Evolutionary conservation across 37 sponge, comb jelly and placozoan species (phyloP).

Genomic region (Aplysina aerophoba): DNA sequence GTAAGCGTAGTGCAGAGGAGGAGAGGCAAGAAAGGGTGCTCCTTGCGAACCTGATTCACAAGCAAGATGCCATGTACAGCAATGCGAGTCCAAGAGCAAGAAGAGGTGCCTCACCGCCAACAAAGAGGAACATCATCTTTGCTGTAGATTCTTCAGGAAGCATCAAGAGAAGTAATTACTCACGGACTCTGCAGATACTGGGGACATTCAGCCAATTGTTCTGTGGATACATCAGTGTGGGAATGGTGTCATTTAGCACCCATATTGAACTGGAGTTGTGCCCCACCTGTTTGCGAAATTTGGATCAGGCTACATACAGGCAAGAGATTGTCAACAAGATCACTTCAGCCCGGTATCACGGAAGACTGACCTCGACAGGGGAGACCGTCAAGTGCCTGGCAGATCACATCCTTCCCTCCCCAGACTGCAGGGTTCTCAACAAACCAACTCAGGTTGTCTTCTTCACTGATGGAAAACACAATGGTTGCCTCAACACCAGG

Average conservation of each 20-base stretch:
- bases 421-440: conserved; percentile 18
- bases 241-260: background rate
- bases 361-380: background rate
- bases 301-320: background rate
- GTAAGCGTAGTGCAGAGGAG: background rate
- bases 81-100: background rate
- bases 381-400: conserved; percentile 33
- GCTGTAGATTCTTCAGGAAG: conserved; percentile 34
- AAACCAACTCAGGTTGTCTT: conserved; percentile 17
- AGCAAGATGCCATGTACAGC: background rate
- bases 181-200: background rate
- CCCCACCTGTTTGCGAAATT: conserved; percentile 23
- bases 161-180: background rate
- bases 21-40: background rate
- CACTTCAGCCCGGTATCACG: background rate
- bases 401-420: conserved; percentile 23
- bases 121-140: conserved; percentile 1
- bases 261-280: conserved; percentile 24
- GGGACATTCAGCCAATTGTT: background rate
- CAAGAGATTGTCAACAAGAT: background rate
- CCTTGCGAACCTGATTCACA: conserved; percentile 1
- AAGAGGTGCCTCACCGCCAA: background rate
- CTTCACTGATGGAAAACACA: conserved; percentile 23
- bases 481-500: background rate
- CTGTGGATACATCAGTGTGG: conserved; percentile 21